phyloP scores from a whole-genome alignment of 2,888 invertebrate species.

The Loripinus fragilis region DNA sequence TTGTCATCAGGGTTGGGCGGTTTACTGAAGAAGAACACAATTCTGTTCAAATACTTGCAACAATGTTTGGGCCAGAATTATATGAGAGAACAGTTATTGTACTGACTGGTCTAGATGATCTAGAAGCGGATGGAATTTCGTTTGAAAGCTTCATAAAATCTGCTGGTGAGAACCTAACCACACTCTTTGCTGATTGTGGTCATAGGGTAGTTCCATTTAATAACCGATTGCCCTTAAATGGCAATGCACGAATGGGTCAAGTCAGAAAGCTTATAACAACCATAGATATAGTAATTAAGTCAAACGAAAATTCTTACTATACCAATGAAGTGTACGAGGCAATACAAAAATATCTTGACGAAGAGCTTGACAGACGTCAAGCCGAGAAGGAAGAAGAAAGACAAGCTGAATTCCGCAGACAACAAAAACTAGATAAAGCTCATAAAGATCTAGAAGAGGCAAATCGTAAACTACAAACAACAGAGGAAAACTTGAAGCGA shows the following conservation, averaged over 20 bases:
- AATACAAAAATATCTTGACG: background rate
- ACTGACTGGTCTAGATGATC: background rate
- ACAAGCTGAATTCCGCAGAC: too few relatives aligned
- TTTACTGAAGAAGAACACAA: constrained; percentile 1
- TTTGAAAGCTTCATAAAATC: background rate
- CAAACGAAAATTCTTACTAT: background rate
- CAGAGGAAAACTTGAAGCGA: background rate
- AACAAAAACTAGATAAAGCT: too few relatives aligned
- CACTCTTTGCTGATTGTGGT: background rate
- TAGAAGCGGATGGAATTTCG: background rate
- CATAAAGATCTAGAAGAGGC: background rate
- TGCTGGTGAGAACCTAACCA: background rate
- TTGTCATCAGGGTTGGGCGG: background rate
- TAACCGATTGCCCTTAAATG: background rate
- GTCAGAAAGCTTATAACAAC: background rate
- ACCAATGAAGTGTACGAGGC: background rate
- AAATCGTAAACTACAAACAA: background rate
- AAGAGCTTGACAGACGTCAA: background rate
- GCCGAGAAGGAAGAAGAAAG: background rate
- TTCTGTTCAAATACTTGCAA: background rate
- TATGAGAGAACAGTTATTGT: background rate
- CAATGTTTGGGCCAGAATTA: background rate
- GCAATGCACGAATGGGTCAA: background rate
- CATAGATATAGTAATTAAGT: background rate
- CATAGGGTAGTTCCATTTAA: background rate